phyloP scores from a whole-genome alignment of 2,113 vertebrate species.

The Noturus placidus region DNA sequence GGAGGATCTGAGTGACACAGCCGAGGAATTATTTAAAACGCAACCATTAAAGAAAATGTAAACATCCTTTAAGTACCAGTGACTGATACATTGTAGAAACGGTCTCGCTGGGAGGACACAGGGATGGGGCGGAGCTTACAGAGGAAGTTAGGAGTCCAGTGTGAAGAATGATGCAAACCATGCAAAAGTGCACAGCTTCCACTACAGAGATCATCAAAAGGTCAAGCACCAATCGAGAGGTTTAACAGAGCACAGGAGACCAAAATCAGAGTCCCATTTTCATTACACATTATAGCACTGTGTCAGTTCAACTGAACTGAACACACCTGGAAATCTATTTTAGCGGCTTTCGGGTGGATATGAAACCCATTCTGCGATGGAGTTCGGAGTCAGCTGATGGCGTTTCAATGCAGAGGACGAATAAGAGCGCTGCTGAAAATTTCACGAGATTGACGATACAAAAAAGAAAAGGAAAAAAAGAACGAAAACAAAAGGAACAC shows the following conservation, averaged over 20 bases:
- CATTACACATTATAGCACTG: not conserved
- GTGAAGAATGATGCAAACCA: constrained; percentile 50
- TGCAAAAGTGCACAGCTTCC: constrained; percentile 36
- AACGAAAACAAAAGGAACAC: not conserved
- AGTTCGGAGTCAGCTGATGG: constrained; percentile 5
- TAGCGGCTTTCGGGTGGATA: constrained; percentile 5
- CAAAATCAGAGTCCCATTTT: not conserved
- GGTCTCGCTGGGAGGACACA: constrained; percentile 65
- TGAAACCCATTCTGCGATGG: constrained; percentile 10
- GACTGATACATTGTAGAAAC: constrained; percentile 63
- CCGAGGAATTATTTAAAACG: constrained; percentile 78
- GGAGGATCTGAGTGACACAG: constrained; percentile 50
- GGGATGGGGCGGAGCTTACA: constrained; percentile 56
- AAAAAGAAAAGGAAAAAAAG: too few species aligned
- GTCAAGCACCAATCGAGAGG: constrained; percentile 51
- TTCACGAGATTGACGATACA: constrained; percentile 5
- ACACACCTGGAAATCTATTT: constrained; percentile 1
- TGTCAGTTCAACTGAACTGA: not conserved
- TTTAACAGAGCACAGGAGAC: not conserved
- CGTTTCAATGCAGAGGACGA: not conserved
- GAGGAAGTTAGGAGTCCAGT: constrained; percentile 58
- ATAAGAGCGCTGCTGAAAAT: not conserved
- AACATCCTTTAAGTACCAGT: constrained; percentile 80
- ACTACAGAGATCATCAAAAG: constrained; percentile 39
- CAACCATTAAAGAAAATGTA: constrained; percentile 84